These are phyloP conservation scores for Neodontobutis hainanensis DNA, from an alignment of 2,113 vertebrate species.

Conservation along the genomic window DNA sequence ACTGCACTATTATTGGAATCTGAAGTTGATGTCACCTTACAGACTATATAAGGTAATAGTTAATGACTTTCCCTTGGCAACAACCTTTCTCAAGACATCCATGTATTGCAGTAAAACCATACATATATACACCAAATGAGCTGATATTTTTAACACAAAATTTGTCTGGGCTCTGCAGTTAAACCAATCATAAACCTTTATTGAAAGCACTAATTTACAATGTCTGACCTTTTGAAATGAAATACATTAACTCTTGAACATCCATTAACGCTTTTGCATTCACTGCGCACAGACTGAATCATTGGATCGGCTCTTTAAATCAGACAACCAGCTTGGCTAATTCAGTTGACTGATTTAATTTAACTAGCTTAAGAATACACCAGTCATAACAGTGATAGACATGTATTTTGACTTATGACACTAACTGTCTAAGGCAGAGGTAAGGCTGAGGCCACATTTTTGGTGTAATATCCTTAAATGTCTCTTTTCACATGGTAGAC, in stretches of 20 bases:
- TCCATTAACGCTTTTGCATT: not conserved
- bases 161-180: not conserved
- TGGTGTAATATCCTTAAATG: too few relatives aligned
- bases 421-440: too few relatives aligned
- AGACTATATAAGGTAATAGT: constrained; percentile 41
- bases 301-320: not conserved
- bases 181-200: not conserved
- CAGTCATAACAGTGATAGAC: too few relatives aligned
- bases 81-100: constrained; percentile 6
- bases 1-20: constrained; percentile 22
- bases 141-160: constrained; percentile 1
- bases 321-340: too few relatives aligned
- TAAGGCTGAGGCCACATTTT: too few relatives aligned
- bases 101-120: not conserved
- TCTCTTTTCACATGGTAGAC: too few relatives aligned
- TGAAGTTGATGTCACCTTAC: constrained; percentile 20
- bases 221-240: not conserved
- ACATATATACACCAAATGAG: not conserved
- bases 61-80: constrained; percentile 35
- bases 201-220: not conserved
- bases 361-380: too few relatives aligned
- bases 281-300: not conserved
- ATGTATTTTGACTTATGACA: too few relatives aligned
- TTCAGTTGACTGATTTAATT: too few relatives aligned
- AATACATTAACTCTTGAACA: not conserved